Evolutionary conservation across 1,140 invertebrate species (phyloP), one percentile per base, ranked within the genome.

Genomic region (Lasioglossum baleicum): DNA sequence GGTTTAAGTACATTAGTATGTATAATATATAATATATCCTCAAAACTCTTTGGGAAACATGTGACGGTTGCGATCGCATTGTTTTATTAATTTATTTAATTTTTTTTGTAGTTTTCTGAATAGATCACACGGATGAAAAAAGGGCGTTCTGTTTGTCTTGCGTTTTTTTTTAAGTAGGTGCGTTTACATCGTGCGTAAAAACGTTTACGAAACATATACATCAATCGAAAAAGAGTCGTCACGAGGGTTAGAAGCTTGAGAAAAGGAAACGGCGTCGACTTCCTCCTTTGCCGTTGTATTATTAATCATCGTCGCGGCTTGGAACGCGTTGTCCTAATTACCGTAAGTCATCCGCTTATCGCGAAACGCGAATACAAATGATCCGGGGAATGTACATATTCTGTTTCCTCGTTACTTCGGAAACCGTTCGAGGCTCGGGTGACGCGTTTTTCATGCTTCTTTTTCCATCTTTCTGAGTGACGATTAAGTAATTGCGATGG

Each of bases 1-100:
- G 89, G 86, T 91, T 89, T 88, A 90, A 90, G 88, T 91, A 89
- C 83, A 90, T 88, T 87, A 87, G 86, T 85, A 88, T 87, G 83
- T 85, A 78, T 88, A 64, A 85, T 85, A 78, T 88, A 64, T 64
- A 40, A 58, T 64, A 64, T 64, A 64, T 40, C 61, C 86, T 85
- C 86, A 87, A 88, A 88, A 88, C 68, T 84, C 65, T 83, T 67
- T 87, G 83, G 83, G 82, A 86, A 71, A 85, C 42, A 74, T 83
- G 77, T 82, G 71, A 80, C 68, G 77, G 72, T 72, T 84, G 84
- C 82, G 69, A 85, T 85, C 88, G 80, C 82, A 86, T 89, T 48
- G 44, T 48, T 48, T 48, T 11, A 11, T 48, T 48, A 2, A 35
- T 35, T 35, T 35, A 35, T 35, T 35, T 35, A 2, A 35, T 35